Conservation (phyloP, 2,113 vertebrate species). For the Dicrurus megarhynchus region DNA sequence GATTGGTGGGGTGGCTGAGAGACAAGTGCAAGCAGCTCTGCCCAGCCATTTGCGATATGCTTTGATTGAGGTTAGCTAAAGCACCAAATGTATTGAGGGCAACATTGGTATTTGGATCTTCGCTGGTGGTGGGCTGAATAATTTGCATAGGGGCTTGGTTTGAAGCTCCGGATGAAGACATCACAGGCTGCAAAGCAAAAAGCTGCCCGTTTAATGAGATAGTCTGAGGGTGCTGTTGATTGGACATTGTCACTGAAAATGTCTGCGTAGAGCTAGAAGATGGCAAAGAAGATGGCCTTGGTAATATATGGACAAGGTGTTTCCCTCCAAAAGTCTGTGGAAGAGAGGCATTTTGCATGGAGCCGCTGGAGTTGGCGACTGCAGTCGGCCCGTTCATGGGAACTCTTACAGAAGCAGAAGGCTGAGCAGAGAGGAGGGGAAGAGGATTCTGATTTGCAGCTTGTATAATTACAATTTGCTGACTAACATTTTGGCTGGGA, state of each 20-base stretch:
- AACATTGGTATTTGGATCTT: constrained; percentile 92
- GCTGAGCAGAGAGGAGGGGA: constrained; percentile 79
- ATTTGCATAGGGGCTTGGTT: constrained; percentile 89
- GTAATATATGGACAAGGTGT: constrained; percentile 94
- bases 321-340: constrained; percentile 90
- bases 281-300: constrained; percentile 81
- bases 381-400: constrained; percentile 72
- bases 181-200: constrained; percentile 92
- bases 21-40: constrained; percentile 82
- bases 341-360: constrained; percentile 70
- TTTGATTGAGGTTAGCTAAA: constrained; percentile 95
- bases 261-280: constrained; percentile 70
- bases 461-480: constrained; percentile 98
- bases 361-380: constrained; percentile 66
- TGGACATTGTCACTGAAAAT: constrained; percentile 71
- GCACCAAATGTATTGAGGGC: constrained; percentile 94
- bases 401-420: constrained; percentile 74
- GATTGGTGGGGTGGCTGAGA: constrained; percentile 68
- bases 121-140: constrained; percentile 90
- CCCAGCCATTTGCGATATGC: constrained; percentile 90
- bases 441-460: constrained; percentile 86
- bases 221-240: constrained; percentile 86
- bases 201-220: constrained; percentile 96
- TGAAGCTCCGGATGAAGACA: constrained; percentile 83
- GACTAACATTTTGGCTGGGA: constrained; percentile 85